Base-by-base conservation (phyloP, 2,113 vertebrate species). In the Menura novaehollandiae region DNA sequence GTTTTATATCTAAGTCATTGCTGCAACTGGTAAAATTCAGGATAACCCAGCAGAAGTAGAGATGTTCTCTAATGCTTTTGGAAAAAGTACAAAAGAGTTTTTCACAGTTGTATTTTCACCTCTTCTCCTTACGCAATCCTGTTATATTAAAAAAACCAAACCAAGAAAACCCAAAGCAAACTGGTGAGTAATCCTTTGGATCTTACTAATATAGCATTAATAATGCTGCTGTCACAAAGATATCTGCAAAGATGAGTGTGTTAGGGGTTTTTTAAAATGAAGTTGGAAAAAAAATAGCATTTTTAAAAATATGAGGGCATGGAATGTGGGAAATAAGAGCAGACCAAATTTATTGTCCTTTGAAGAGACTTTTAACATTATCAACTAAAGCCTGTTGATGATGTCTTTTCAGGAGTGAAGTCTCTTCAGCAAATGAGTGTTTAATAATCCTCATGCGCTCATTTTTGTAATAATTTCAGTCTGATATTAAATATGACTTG, bases 381-480 rank as follows among this genome's bases (percentile, higher is more conserved):
- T 96, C 83, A 94, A 11, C 39, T 9, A 41, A 81, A 85, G 51
- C 41, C 28, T 7, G 30, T 68, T 90, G 67, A 86, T 53, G n/a
- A 4, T 73, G 28, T 96, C 77, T 75, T 85, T 90, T 87, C 7
- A 32, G 76, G 72, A 89, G 44, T 63, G 58, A 96, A 95, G 55
- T 92, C 77, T 88, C 17, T 78, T 91, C 84, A 94, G 56, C 82
- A 95, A 96, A 76, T 51, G 44, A 89, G 23, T 86, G 35, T 91
- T 94, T 97, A 97, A 94, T 96, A 95, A 97, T 91, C 89, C 77
- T 74, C 56, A 80, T 89, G 86, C 56, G 91, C 94, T 97, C 93
- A 87, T 96, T 96, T 96, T 91, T 97, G 67, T 52, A 63, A 91
- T 97, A 69, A 96, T 90, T 97, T 97, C 87, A 96, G 93, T 97